Conservation (phyloP, 2,113 vertebrate species). For the Ailurus styani region DNA sequence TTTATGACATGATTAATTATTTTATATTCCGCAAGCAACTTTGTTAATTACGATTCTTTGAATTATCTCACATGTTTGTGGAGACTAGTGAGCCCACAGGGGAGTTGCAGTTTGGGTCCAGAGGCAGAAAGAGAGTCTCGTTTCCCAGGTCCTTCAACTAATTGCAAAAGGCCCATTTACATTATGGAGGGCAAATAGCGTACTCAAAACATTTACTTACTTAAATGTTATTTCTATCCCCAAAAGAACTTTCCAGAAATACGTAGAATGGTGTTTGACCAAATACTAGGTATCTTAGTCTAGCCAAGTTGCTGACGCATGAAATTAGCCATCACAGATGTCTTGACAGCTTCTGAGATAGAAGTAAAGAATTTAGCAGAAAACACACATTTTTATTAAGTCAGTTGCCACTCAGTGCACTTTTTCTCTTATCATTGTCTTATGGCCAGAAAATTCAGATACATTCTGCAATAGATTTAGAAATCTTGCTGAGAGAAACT, state of each 20-base stretch:
- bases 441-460: neutral
- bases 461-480: neutral
- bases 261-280: neutral
- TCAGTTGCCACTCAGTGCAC: neutral
- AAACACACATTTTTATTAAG: neutral
- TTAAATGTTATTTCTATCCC: neutral
- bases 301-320: neutral
- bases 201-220: neutral
- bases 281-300: neutral
- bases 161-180: neutral
- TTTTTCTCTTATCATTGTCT: neutral
- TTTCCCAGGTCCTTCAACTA: neutral
- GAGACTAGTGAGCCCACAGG: neutral
- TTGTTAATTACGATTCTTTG: neutral
- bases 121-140: neutral
- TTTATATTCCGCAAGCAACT: neutral
- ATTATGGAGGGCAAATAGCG: neutral
- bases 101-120: neutral
- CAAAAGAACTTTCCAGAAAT: neutral
- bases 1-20: neutral
- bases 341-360: neutral
- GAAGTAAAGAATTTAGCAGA: neutral
- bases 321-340: neutral
- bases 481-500: neutral
- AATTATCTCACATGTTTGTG: neutral